Evolutionary conservation across 2,113 vertebrate genomes (phyloP).

Genomic region (Cynoglossus semilaevis): DNA sequence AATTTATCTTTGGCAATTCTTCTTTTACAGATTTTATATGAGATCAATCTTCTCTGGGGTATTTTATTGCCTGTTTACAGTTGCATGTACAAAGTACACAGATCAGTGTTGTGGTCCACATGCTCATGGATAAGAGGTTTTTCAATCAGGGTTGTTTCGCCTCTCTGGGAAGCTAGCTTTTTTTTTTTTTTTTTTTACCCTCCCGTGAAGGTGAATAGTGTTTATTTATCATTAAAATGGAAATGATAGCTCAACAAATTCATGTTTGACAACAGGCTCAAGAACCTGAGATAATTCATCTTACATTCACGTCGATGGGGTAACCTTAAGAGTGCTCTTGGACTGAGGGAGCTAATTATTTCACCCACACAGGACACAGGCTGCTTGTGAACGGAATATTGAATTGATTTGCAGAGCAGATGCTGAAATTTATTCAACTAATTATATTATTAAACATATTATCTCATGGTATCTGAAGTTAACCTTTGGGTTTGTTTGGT

Average conservation of each 20-base stretch:
- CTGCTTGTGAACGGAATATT: conserved; percentile 36
- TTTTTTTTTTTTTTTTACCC: conserved; percentile 2
- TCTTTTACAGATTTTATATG: conserved; percentile 34
- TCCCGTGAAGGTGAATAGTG: background rate
- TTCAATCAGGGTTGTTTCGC: conserved; percentile 2
- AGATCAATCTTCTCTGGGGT: conserved; percentile 39
- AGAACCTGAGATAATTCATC: conserved; percentile 15
- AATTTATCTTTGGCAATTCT: conserved; percentile 32
- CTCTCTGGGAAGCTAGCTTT: background rate
- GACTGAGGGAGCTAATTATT: conserved; percentile 11
- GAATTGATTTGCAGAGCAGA: background rate
- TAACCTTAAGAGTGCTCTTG: conserved; percentile 17
- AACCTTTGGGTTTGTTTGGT: conserved; percentile 20
- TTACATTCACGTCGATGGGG: conserved; percentile 4
- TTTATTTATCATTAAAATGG: conserved; percentile 2
- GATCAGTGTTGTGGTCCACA: background rate
- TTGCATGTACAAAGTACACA: background rate
- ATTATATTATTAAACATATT: conserved; percentile 39
- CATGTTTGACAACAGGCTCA: background rate
- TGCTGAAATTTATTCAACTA: conserved; percentile 4
- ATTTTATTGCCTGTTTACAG: conserved; percentile 25
- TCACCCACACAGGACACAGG: conserved; percentile 28
- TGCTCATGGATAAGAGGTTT: background rate
- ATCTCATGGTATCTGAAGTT: conserved; percentile 37
- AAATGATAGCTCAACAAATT: conserved; percentile 10